Percentiles rank a stretch among this genome's conserved stretches.
Conservation (phyloP, 2,888 invertebrate genomes). For the Troides oblongomaculatus region DNA sequence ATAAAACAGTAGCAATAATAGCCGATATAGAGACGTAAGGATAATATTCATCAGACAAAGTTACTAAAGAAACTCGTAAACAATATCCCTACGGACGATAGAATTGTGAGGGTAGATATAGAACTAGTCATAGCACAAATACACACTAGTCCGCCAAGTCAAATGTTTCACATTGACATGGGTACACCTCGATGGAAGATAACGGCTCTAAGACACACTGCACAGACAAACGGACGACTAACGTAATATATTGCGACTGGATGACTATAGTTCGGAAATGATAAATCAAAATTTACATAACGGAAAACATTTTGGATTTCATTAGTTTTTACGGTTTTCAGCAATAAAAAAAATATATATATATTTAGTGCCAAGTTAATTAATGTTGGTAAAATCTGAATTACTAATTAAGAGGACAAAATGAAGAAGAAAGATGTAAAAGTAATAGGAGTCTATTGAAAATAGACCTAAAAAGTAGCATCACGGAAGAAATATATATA, state of each 20-base stretch:
- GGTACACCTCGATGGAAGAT: slow-evolving; percentile 54
- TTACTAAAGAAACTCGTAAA: neutral
- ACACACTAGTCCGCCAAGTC: slow-evolving; percentile 42
- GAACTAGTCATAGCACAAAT: slow-evolving; percentile 36
- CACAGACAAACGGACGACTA: slow-evolving; percentile 40
- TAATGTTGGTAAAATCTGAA: no score
- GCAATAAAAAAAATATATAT: no score
- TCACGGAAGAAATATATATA: no score
- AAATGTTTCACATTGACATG: slow-evolving; percentile 47
- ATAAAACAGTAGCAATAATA: neutral
- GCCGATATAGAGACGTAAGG: neutral
- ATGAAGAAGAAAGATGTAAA: no score
- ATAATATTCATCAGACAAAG: neutral
- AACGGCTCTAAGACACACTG: slow-evolving; percentile 37
- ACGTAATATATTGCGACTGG: slow-evolving; percentile 30
- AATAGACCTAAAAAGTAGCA: no score
- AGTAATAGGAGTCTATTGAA: no score
- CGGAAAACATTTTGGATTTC: neutral
- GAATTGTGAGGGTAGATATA: slow-evolving; percentile 16
- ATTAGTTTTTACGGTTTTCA: no score
- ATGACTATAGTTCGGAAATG: slow-evolving; percentile 1
- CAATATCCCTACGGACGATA: slow-evolving; percentile 22
- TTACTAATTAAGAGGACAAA: no score
- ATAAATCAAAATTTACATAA: neutral
- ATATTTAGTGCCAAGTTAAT: no score